Evolutionary conservation across 2,797 vertebrate species (phyloP).

Genomic region (Mycteria americana): DNA sequence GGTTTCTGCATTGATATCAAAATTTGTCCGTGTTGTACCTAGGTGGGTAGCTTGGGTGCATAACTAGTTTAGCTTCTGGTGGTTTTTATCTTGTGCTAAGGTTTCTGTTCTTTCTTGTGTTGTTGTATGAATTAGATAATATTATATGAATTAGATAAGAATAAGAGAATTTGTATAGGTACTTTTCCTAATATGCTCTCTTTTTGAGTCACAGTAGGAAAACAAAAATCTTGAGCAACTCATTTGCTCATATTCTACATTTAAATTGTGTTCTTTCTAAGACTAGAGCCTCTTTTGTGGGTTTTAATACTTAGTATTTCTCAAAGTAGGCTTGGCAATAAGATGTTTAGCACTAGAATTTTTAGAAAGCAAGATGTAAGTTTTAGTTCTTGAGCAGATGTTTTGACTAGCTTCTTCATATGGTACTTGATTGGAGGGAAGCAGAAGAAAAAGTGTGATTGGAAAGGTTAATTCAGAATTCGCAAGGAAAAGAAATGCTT

Average conservation of each 20-base stretch:
- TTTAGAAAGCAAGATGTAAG: neutral
- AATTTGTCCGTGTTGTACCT: neutral
- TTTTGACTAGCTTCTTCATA: neutral
- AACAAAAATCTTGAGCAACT: neutral
- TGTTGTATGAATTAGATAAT: neutral
- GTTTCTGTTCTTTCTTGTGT: neutral
- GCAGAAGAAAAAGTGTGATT: neutral
- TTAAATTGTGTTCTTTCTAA: neutral
- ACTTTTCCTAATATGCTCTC: neutral
- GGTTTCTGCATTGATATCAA: neutral
- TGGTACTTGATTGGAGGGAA: neutral
- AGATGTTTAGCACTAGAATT: neutral
- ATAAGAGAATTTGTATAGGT: neutral
- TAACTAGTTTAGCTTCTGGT: neutral
- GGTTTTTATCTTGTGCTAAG: neutral
- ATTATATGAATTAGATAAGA: neutral
- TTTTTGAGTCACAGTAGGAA: neutral
- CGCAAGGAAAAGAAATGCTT: neutral
- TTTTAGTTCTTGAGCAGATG: neutral
- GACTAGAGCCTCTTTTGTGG: neutral
- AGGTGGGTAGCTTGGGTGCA: neutral
- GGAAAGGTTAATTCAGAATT: neutral
- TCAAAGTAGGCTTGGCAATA: neutral
- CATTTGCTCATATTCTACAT: neutral
- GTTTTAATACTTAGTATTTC: neutral